Evolutionary conservation across 2,113 vertebrate species (phyloP), one percentile per base, ranked within the genome.

Genomic region (Orcinus orca): DNA sequence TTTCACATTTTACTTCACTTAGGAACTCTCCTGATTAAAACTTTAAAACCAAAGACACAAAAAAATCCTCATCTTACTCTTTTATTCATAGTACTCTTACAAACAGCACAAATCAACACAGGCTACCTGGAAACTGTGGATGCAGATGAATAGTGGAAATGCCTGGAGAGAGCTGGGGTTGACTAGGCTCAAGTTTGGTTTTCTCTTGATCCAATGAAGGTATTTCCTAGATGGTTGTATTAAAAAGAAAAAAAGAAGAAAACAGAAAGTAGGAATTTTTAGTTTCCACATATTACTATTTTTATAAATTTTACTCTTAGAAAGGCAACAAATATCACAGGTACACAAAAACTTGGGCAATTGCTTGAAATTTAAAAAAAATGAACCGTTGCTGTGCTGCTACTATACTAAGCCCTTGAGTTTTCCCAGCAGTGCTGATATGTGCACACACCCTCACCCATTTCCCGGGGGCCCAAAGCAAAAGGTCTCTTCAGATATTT

Each of bases 111-210:
- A 87, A 60, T 76, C 41, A 96, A 94, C 97, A 97, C 68, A 89
- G 96, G 94, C 98, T 99, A 99, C 99, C 99, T 99, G 99, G 99
- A 97, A 98, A 99, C 55, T 98, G 98, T 88, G 98, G 98, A 90
- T 99, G 98, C 86, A 99, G 98, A 82, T 99, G 99, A 97, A 99
- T 99, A 76, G 99, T 99, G 94, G 99, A 99, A 98, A 99, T 98
- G 95, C 99, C 99, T 58, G 99, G 99, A 96, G 99, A 99, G 79
- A 99, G 99, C 97, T 99, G 99, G 90, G 99, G 99, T 76, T 99
- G 99, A 82, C 99, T 98, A 92, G 99, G 98, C 88, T 99, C 99
- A 96, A 99, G 94, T 98, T 97, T 97, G 91, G 98, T 98, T 93
- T 98, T 99, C 98, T 99, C 98, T 98, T 97, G 98, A 97, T 98